Conservation (phyloP, 2,113 vertebrate species). For the Oostethus manadensis region DNA sequence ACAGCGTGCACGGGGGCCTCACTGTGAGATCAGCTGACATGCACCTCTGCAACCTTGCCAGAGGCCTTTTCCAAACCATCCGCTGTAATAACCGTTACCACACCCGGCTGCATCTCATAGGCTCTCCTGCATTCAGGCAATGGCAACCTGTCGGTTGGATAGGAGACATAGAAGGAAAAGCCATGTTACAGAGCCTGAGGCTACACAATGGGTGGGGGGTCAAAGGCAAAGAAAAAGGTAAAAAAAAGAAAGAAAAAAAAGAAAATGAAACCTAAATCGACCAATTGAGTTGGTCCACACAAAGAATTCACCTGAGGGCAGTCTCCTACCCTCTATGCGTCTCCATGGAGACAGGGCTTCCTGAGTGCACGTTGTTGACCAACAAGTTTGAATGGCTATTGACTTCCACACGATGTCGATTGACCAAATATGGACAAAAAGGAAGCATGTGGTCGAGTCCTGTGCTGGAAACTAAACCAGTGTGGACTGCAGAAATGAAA, state of each 20-base stretch:
- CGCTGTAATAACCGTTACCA: slow-evolving; percentile 48
- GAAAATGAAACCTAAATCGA: slow-evolving; percentile 65
- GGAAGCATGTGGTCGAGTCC: slow-evolving; percentile 14
- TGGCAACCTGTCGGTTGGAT: slow-evolving; percentile 40
- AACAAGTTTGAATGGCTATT: slow-evolving; percentile 32
- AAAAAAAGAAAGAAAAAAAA: slow-evolving; percentile 52
- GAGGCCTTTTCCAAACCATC: slow-evolving; percentile 41
- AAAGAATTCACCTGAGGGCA: slow-evolving; percentile 59
- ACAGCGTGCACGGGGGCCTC: slow-evolving; percentile 26
- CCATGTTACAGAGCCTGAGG: slow-evolving; percentile 16
- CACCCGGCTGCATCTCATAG: slow-evolving; percentile 47
- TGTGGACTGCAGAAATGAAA: neutral
- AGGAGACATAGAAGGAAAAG: slow-evolving; percentile 34
- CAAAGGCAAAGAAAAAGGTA: slow-evolving; percentile 43
- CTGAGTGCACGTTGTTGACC: slow-evolving; percentile 40
- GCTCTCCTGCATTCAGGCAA: slow-evolving; percentile 36
- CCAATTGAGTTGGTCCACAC: slow-evolving; percentile 46
- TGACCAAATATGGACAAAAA: slow-evolving; percentile 20
- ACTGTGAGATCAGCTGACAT: slow-evolving; percentile 54
- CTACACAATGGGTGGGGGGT: slow-evolving; percentile 41
- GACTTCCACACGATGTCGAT: slow-evolving; percentile 40
- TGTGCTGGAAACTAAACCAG: neutral
- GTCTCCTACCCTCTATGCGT: slow-evolving; percentile 54
- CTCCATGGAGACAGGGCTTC: slow-evolving; percentile 64
- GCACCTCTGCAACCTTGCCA: slow-evolving; percentile 37